Evolutionary conservation across 2,888 invertebrate species (phyloP).

Genomic region (Nipponacmea schrenckii): DNA sequence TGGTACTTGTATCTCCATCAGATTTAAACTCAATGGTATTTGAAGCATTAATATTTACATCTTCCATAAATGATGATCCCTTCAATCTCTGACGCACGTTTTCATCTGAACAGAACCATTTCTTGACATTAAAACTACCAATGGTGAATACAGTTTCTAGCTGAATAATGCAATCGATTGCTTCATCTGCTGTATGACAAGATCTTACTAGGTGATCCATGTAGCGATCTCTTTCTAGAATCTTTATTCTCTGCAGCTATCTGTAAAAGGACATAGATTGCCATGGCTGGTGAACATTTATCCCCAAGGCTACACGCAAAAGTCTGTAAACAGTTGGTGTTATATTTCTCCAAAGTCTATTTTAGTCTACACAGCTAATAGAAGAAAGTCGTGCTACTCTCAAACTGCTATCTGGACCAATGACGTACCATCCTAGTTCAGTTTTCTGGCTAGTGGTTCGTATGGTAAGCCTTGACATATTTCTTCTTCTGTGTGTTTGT

Average conservation of each 20-base stretch:
- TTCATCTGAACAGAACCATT: constrained; percentile 15
- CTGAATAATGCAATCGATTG: constrained; percentile 7
- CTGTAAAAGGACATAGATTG: constrained; percentile 13
- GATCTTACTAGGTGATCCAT: constrained; percentile 22
- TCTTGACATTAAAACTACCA: constrained; percentile 15
- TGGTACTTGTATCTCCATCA: not conserved
- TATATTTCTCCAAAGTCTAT: constrained; percentile 11
- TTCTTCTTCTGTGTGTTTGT: constrained; percentile 19
- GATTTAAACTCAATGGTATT: not conserved
- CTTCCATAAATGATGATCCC: not conserved
- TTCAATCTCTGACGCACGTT: not conserved
- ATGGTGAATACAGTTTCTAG: constrained; percentile 13
- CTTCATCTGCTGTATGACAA: constrained; percentile 5
- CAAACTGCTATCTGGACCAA: constrained; percentile 9
- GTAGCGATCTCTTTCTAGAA: constrained; percentile 20
- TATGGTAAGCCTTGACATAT: constrained; percentile 14
- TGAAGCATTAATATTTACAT: not conserved
- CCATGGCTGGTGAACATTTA: constrained; percentile 23
- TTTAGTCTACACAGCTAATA: constrained; percentile 8
- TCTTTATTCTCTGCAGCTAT: constrained; percentile 15
- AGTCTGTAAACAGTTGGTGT: constrained; percentile 9
- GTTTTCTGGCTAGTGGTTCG: constrained; percentile 21
- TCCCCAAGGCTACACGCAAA: constrained; percentile 16
- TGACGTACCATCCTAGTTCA: constrained; percentile 20
- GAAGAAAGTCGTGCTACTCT: not conserved